Evolutionary conservation across 1,140 invertebrate genomes (phyloP).

Genomic region (Microplitis mediator): DNA sequence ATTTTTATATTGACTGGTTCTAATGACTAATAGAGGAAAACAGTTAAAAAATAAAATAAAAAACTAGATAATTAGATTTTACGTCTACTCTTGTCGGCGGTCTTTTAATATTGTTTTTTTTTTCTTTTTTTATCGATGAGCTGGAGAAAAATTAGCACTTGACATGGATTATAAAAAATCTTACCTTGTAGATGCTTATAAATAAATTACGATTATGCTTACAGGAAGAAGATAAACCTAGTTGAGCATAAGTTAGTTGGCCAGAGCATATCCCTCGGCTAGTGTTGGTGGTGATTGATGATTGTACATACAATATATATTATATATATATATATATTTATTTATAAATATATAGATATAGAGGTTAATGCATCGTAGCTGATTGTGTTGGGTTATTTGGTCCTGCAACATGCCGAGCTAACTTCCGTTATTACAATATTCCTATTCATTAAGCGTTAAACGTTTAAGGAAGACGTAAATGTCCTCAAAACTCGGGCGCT

Average conservation of each 20-base stretch:
- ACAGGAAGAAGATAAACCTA: slow-evolving; percentile 56
- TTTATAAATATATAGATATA: slow-evolving; percentile 9
- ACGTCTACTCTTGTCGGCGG: slow-evolving; percentile 6
- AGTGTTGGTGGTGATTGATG: not conserved
- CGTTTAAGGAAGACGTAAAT: slow-evolving; percentile 77
- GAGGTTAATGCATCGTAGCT: slow-evolving; percentile 54
- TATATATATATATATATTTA: too few species aligned
- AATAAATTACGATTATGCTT: slow-evolving; percentile 28
- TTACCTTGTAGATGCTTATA: slow-evolving; percentile 38
- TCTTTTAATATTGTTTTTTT: slow-evolving; percentile 14
- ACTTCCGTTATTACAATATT: slow-evolving; percentile 18
- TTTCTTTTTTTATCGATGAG: not conserved
- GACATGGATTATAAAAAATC: slow-evolving; percentile 17
- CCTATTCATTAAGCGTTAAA: slow-evolving; percentile 66
- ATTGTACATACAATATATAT: too few species aligned
- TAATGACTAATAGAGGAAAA: slow-evolving; percentile 24
- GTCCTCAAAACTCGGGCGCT: slow-evolving; percentile 74
- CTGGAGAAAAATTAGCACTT: not conserved
- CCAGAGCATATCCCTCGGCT: slow-evolving; percentile 49
- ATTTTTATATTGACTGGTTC: slow-evolving; percentile 25
- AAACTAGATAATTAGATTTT: slow-evolving; percentile 30
- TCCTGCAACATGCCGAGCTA: slow-evolving; percentile 40
- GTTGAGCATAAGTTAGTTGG: slow-evolving; percentile 60
- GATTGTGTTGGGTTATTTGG: slow-evolving; percentile 58
- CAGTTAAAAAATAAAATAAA: not conserved